Evolutionary conservation across 2,888 invertebrate genomes (phyloP).

Genomic region (Phengaris alcon): DNA sequence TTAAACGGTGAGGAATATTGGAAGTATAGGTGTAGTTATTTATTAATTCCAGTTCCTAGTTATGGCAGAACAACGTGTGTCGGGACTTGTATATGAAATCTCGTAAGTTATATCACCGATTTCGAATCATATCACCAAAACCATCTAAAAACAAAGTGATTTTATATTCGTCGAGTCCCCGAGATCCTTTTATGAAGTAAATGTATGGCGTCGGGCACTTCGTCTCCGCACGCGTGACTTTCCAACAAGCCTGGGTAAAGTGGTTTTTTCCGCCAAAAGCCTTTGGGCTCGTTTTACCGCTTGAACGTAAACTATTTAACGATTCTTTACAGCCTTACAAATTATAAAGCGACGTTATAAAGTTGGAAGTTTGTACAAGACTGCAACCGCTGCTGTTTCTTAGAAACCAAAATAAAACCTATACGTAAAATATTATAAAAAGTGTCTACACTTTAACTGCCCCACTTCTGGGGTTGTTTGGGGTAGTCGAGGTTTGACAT

Average conservation of each 20-base stretch:
- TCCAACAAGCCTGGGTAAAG: not conserved
- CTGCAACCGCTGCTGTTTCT: not conserved
- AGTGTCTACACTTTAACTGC: not conserved
- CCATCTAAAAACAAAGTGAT: not conserved
- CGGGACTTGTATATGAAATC: too few species aligned
- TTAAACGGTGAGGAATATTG: too few species aligned
- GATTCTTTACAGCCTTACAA: not conserved
- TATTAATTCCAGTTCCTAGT: too few species aligned
- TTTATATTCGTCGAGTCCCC: not conserved
- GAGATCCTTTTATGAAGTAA: not conserved
- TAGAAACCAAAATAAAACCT: not conserved
- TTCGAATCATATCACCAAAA: too few species aligned
- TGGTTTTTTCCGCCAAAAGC: not conserved
- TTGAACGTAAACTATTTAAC: not conserved
- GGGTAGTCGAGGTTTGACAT: not conserved
- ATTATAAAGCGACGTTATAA: not conserved
- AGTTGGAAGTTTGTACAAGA: not conserved
- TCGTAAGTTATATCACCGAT: too few species aligned
- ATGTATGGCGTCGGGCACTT: not conserved
- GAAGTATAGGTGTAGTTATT: too few species aligned
- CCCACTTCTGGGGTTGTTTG: too few species aligned
- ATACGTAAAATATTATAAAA: not conserved
- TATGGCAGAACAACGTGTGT: too few species aligned
- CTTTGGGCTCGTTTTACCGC: slow-evolving; percentile 1
- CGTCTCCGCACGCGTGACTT: not conserved